Evolutionary conservation across 2,113 vertebrate genomes (phyloP), one percentile per base, ranked within the genome.

Genomic region (Gila orcuttii): DNA sequence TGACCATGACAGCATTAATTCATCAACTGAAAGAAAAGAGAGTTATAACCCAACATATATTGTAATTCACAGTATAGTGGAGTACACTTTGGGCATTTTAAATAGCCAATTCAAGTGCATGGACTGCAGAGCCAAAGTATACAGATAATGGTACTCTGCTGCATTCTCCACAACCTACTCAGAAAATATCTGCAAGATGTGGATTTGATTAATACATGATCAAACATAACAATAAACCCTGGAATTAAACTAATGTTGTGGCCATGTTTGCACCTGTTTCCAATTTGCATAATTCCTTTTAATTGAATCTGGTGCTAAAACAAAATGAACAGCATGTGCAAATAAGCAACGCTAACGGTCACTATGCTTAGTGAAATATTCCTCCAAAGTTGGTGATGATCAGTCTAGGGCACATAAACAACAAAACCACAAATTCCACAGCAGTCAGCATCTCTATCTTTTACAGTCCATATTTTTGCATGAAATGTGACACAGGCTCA

Each of bases 401-500:
- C 55, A 60, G 12, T n/a, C 33, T 60, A 23, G 55, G 31, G 31
- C 33, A 60, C 21, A 60, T 25, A 42, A 79, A 15, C 76, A 79
- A 79, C 76, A 39, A 79, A 79, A 12, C 33, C 23, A 79, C 33
- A 62, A 28, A 28, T 47, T 47, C 31, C 36, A 66, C 2, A 3
- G 33, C 13, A 57, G 28, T 79, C 10, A 19, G 3, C 33, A 25
- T 23, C 78, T 64, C 17, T 60, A 33, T 60, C 84, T 15, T 42
- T 47, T 42, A 36, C 42, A 57, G n/a, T 57, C 12, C 6, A 55
- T 39, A 9, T 31, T 80, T 68, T 47, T 23, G 28, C 42, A 62
- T 62, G 28, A 73, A 80, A 86, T 57, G 75, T 68, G 33, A 85
- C 45, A 60, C 2, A 31, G 68, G 52, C 36, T 79, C 64, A 21